These are phyloP conservation scores for Cryptocephalus primarius DNA, from an alignment of 2,888 invertebrate genomes.

Conservation along the genomic window DNA sequence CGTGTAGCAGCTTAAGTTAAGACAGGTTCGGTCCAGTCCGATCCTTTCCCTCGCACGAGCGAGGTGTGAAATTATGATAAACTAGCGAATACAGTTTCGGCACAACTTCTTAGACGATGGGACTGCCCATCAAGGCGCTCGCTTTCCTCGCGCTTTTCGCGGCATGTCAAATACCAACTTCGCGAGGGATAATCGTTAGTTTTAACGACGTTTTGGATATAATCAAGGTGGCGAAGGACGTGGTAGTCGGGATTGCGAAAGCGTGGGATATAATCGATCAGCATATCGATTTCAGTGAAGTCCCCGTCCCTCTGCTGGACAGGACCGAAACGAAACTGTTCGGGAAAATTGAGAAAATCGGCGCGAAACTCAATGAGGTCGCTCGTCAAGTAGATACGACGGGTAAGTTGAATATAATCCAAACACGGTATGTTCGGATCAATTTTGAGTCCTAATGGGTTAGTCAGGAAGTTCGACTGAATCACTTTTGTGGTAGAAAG, in stretches of 20 bases:
- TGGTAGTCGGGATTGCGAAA: constrained; percentile 47
- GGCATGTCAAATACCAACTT: not conserved
- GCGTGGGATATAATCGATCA: constrained; percentile 54
- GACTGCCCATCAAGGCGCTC: too few species aligned
- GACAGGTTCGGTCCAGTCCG: too few species aligned
- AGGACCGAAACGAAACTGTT: constrained; percentile 52
- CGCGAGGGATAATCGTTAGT: not conserved
- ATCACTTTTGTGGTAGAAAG: too few species aligned
- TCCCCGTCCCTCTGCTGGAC: constrained; percentile 49
- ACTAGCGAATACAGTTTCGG: too few species aligned
- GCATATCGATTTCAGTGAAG: constrained; percentile 38
- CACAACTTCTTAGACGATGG: too few species aligned
- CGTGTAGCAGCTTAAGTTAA: too few species aligned
- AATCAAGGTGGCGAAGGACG: constrained; percentile 46
- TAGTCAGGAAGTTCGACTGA: too few species aligned
- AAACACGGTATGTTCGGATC: not conserved
- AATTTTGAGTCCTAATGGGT: too few species aligned
- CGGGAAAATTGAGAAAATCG: constrained; percentile 37
- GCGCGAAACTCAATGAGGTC: constrained; percentile 33
- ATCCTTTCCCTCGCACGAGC: too few species aligned
- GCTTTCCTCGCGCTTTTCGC: not conserved
- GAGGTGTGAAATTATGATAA: too few species aligned
- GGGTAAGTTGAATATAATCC: constrained; percentile 14
- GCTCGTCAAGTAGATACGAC: constrained; percentile 27
- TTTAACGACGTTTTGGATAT: constrained; percentile 48